These are phyloP conservation scores for Subanguina moxae DNA, from an alignment of 1,140 invertebrate genomes.

Conservation along the genomic window DNA sequence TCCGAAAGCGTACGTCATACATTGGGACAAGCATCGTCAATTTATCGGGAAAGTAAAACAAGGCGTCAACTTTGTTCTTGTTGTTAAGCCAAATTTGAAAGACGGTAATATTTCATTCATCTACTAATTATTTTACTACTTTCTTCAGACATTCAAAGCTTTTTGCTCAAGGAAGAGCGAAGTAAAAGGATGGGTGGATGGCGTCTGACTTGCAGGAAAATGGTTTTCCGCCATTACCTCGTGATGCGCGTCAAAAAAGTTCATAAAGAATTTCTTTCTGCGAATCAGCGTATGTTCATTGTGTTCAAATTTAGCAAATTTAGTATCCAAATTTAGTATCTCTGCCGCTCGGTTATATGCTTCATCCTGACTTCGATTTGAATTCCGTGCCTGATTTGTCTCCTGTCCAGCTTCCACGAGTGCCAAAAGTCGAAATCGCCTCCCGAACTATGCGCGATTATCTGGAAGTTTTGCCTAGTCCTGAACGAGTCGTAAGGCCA, in stretches of 20 bases:
- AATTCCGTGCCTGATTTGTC: neutral
- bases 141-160: too few species aligned
- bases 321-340: conserved; percentile 3
- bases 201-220: conserved; percentile 7
- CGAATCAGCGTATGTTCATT: neutral
- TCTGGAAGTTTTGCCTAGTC: neutral
- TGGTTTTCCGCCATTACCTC: conserved; percentile 8
- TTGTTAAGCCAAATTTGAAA: neutral
- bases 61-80: neutral
- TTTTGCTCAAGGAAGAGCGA: too few species aligned
- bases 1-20: neutral
- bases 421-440: neutral
- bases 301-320: neutral
- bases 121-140: too few species aligned
- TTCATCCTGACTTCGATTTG: conserved; percentile 11
- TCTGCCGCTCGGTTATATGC: neutral
- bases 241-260: neutral
- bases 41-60: neutral
- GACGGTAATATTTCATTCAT: neutral
- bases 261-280: neutral
- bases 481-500: neutral
- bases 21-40: conserved; percentile 5
- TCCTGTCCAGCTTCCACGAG: neutral
- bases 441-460: neutral
- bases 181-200: neutral